A percentile compares a stretch with the other conserved stretches of the same genome.
Conservation (phyloP, 1,140 invertebrate genomes). For the Dendrolimus kikuchii region DNA sequence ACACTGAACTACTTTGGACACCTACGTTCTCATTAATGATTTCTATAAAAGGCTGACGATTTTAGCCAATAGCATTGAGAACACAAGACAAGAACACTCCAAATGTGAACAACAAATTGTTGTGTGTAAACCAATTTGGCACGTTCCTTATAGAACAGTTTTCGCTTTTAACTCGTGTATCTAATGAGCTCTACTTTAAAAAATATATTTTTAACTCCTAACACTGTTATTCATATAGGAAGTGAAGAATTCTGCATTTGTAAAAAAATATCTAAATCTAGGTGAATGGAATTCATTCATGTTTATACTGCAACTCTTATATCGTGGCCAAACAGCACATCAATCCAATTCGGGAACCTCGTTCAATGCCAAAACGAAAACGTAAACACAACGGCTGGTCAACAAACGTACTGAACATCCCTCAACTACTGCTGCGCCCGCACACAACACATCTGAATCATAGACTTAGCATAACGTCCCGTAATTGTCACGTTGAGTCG, state of each 20-base stretch:
- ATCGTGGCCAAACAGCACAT: constrained; percentile 38
- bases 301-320: constrained; percentile 30
- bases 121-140: no score
- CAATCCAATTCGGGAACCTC: constrained; percentile 51
- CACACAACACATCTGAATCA: constrained; percentile 14
- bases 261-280: not conserved
- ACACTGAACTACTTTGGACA: constrained; percentile 36
- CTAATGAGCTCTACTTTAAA: no score
- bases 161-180: no score
- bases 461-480: constrained; percentile 12
- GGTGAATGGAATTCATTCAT: constrained; percentile 24
- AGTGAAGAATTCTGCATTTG: not conserved
- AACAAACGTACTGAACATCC: constrained; percentile 44
- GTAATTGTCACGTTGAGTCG: constrained; percentile 16
- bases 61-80: not conserved
- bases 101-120: no score
- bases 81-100: no score
- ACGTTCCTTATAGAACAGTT: no score
- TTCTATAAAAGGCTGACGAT: constrained; percentile 20
- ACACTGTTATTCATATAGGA: not conserved
- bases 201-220: no score
- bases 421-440: constrained; percentile 9
- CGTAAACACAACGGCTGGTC: constrained; percentile 55
- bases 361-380: constrained; percentile 54
- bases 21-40: constrained; percentile 33